Conservation (phyloP, 37 sponge, comb jelly and placozoan genomes). For the Mnemiopsis leidyi region DNA sequence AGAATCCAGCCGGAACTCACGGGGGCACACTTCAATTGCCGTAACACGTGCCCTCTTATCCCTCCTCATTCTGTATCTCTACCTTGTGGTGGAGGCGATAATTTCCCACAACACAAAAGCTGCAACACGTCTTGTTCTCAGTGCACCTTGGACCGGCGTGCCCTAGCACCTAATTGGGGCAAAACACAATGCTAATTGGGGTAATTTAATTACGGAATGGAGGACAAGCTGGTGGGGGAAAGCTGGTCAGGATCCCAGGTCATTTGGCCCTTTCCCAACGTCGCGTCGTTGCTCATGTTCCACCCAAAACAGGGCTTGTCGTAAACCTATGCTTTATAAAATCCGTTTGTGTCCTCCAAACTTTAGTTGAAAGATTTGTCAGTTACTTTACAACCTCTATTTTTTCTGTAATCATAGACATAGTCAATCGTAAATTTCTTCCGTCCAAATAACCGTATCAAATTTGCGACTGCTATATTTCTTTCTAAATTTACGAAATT, state of each 20-base stretch:
- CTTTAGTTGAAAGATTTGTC: no score
- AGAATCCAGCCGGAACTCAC: no score
- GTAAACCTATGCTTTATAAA: no score
- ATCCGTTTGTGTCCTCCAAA: no score
- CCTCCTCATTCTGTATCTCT: not conserved
- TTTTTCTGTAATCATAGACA: no score
- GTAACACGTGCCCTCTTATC: not conserved
- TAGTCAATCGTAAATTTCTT: no score
- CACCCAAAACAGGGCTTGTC: no score
- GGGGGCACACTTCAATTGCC: not conserved
- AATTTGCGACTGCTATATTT: no score
- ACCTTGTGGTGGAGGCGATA: not conserved
- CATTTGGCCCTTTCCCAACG: not conserved
- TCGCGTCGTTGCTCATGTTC: no score
- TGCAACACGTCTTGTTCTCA: not conserved
- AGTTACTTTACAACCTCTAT: no score
- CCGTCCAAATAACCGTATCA: no score
- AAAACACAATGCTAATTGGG: not conserved
- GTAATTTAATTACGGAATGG: not conserved
- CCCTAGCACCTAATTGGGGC: not conserved
- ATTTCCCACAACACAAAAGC: not conserved
- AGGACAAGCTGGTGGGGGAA: not conserved
- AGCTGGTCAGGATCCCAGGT: not conserved
- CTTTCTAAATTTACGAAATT: no score
- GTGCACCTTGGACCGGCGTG: not conserved